Percentiles rank a stretch among this genome's conserved stretches.
Conservation (phyloP, 1,140 invertebrate species). For the Cherax destructor region DNA sequence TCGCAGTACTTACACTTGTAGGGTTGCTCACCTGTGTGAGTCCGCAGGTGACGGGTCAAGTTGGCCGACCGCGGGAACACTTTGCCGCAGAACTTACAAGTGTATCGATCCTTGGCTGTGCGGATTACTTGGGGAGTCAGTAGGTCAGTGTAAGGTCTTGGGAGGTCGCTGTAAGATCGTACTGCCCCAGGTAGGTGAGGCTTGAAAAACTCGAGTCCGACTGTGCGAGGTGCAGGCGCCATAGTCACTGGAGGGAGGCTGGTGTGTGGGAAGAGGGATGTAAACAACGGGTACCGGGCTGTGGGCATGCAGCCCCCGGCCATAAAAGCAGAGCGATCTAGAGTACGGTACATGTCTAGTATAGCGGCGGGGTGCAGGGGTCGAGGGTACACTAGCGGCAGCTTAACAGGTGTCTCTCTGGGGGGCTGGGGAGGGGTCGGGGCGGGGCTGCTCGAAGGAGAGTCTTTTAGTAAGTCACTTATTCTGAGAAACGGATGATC, state of each 20-base stretch:
- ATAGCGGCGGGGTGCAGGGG: constrained; percentile 54
- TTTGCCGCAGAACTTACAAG: constrained; percentile 92
- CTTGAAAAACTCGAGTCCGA: constrained; percentile 55
- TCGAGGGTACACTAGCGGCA: constrained; percentile 52
- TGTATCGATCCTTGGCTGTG: constrained; percentile 87
- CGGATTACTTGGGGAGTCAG: constrained; percentile 27
- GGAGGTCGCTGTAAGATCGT: constrained; percentile 39
- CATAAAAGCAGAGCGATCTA: constrained; percentile 36
- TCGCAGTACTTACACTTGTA: constrained; percentile 75
- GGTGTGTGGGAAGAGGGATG: constrained; percentile 37
- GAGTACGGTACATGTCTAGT: constrained; percentile 57
- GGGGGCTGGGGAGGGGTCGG: not conserved
- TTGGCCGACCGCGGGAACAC: constrained; percentile 62
- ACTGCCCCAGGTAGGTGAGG: constrained; percentile 25
- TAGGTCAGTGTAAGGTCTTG: constrained; percentile 31
- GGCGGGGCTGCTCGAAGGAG: constrained; percentile 18
- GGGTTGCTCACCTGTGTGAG: constrained; percentile 97
- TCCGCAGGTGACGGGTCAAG: constrained; percentile 87
- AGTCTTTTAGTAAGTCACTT: constrained; percentile 56
- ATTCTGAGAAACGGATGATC: constrained; percentile 54
- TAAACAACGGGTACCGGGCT: constrained; percentile 36
- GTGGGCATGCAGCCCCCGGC: constrained; percentile 15
- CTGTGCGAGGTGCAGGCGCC: not conserved
- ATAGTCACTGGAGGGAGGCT: not conserved
- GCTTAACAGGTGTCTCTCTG: constrained; percentile 10